Evolutionary conservation across 1,140 invertebrate genomes (phyloP), one percentile per base, ranked within the genome.

Genomic region (Panagrolaimus sp.): DNA sequence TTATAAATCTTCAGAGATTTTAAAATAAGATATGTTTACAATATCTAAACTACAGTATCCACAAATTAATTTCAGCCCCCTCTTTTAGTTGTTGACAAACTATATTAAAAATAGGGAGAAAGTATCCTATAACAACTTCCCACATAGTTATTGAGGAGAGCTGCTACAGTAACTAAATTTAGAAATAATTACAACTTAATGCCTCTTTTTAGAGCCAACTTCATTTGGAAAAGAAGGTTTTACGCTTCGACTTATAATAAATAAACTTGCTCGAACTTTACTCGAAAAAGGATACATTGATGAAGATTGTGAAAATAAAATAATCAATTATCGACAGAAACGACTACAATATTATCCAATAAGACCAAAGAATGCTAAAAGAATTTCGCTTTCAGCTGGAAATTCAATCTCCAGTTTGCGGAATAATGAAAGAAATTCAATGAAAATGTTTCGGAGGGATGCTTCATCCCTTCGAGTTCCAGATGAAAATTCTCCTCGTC

Each of bases 391-490:
- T 0, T 58, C 52, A 8, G 52, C 52, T 21, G 52, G 52, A 58
- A 14, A 21, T 58, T 24, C 52, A 58, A 58, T 26, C 15, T 1
- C 15, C 21, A 26, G 52, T 28, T 4, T 38, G 7, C 32, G 32
- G 7, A 38, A 38, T 12, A 28, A 58, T 24, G 4, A 28, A 58
- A 58, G 21, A 3, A 58, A 21, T 21, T 26, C 52, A 1, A 28
- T 58, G 21, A 58, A 58, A 58, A 58, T 58, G 8, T 21, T 58
- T 2, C 21, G 28, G 12, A 21, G 52, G 28, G 52, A 58, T 17
- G 52, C 52, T 0, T 58, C 52, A 5, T 58, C 52, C 17, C 52
- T 58, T 28, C 21, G 52, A 58, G 28, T 58, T n/a, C 52, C 52
- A 28, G 52, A 58, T 26, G 21, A 26, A 8, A 28, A 26, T 8